Conservation (phyloP, 2,113 vertebrate genomes). For the Tursiops truncatus region DNA sequence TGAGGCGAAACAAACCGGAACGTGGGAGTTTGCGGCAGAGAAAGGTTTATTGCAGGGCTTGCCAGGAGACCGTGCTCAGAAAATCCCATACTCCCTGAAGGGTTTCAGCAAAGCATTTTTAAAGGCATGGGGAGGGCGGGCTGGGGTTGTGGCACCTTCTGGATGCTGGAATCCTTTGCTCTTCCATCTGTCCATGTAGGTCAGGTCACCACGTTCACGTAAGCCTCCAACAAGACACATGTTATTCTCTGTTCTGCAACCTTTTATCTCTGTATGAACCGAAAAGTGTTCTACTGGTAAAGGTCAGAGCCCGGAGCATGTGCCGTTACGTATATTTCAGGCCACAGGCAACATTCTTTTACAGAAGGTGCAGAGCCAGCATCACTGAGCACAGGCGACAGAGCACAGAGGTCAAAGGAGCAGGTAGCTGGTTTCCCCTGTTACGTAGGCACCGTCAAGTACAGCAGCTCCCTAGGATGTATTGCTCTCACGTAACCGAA, state of each 20-base stretch:
- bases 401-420: neutral
- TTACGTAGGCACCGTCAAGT: neutral
- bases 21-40: neutral
- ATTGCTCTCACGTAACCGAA: fast-evolving
- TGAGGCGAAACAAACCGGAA: fast-evolving
- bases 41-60: neutral
- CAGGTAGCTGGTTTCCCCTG: too few relatives aligned
- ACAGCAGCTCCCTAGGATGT: fast-evolving
- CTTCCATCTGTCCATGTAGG: neutral
- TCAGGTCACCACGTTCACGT: neutral
- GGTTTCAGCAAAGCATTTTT: neutral
- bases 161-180: neutral
- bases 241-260: neutral
- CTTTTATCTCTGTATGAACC: neutral
- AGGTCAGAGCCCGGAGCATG: neutral
- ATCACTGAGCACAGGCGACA: fast-evolving
- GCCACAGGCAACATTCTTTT: neutral
- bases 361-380: too few relatives aligned
- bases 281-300: neutral
- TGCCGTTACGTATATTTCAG: fast-evolving
- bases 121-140: neutral
- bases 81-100: neutral
- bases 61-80: neutral
- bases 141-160: neutral
- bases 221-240: neutral